Conservation (phyloP, 2,888 invertebrate species). For the Papilio gigon region DNA sequence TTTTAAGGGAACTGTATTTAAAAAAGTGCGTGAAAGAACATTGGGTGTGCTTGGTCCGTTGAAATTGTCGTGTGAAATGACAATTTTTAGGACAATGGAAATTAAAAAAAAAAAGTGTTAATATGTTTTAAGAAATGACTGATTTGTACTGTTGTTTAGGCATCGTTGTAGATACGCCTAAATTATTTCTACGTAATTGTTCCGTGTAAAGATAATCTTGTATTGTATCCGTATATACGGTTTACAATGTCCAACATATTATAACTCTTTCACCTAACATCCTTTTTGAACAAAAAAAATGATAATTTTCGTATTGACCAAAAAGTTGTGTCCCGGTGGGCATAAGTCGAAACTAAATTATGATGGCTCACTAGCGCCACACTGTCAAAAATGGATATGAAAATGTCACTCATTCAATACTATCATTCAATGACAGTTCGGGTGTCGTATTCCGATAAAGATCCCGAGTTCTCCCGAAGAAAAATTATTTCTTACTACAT, state of each 20-base stretch:
- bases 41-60: conserved; percentile 18
- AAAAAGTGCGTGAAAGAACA: conserved; percentile 8
- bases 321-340: too few species aligned
- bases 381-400: too few species aligned
- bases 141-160: conserved; percentile 72
- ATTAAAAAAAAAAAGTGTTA: conserved; percentile 48
- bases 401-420: too few species aligned
- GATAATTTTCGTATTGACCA: too few species aligned
- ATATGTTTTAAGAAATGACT: conserved; percentile 76
- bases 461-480: too few species aligned
- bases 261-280: too few species aligned
- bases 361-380: too few species aligned
- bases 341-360: too few species aligned
- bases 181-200: conserved; percentile 68
- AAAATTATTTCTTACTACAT: too few species aligned
- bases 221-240: conserved; percentile 35
- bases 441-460: too few species aligned
- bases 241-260: not conserved
- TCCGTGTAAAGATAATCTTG: conserved; percentile 55
- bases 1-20: conserved; percentile 1
- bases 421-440: too few species aligned
- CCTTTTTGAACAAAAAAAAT: too few species aligned
- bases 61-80: conserved; percentile 29
- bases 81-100: conserved; percentile 31
- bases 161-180: conserved; percentile 69